phyloP scores from a whole-genome alignment of 1,140 invertebrate species.

The Oscheius sp. region DNA sequence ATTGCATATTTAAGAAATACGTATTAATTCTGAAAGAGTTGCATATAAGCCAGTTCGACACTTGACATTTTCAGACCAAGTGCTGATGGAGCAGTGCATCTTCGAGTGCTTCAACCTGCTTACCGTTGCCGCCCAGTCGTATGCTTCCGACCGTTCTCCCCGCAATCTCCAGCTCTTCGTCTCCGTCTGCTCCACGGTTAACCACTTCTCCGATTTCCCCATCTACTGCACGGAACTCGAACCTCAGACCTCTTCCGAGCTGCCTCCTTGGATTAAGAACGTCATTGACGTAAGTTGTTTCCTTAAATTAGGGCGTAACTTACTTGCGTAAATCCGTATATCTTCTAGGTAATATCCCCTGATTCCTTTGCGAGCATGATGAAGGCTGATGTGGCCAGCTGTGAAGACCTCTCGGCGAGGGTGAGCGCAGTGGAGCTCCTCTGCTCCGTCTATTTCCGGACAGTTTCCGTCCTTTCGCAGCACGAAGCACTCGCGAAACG shows the following conservation, averaged over 20 bases:
- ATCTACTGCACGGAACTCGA: slow-evolving; percentile 44
- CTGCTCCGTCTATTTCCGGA: slow-evolving; percentile 50
- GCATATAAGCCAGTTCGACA: neutral
- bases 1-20: no score
- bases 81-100: slow-evolving; percentile 51
- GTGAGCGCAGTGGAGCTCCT: slow-evolving; percentile 48
- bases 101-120: slow-evolving; percentile 47
- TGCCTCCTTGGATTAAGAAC: neutral
- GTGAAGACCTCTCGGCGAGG: slow-evolving; percentile 47
- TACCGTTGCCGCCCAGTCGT: slow-evolving; percentile 42
- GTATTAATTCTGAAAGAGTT: no score
- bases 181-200: slow-evolving; percentile 39
- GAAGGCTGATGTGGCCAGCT: neutral
- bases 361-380: neutral
- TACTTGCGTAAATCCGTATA: neutral
- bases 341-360: neutral
- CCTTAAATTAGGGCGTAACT: neutral
- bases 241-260: neutral
- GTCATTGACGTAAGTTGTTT: neutral
- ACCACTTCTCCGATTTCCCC: slow-evolving; percentile 56
- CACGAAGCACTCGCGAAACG: slow-evolving; percentile 49
- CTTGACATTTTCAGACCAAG: slow-evolving; percentile 51
- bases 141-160: slow-evolving; percentile 39
- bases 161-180: slow-evolving; percentile 45
- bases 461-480: slow-evolving; percentile 51